phyloP scores from a whole-genome alignment of 2,113 vertebrate genomes.

The Pachyramphus minor region DNA sequence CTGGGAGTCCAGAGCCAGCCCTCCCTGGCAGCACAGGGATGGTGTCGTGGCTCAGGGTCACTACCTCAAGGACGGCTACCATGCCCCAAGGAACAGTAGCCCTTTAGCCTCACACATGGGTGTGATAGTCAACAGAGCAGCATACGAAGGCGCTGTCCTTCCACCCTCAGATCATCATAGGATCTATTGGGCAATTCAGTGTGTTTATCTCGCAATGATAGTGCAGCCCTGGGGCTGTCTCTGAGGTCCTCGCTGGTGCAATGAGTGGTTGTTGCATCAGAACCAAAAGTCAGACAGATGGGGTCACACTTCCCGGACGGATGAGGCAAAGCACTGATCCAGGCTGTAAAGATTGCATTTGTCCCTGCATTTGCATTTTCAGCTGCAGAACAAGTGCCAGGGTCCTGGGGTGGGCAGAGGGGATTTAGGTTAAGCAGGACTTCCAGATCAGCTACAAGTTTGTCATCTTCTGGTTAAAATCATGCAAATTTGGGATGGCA shows the following conservation, averaged over 20 bases:
- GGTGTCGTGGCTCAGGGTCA: neutral
- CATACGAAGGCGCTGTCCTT: neutral
- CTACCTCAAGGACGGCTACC: neutral
- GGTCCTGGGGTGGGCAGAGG: neutral
- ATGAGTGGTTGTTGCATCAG: neutral
- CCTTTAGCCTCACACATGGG: neutral
- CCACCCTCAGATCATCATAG: neutral
- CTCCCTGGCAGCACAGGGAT: fast-evolving
- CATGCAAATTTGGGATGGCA: neutral
- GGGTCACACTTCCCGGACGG: fast-evolving
- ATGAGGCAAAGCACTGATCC: neutral
- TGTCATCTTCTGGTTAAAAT: neutral
- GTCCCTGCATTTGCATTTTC: neutral
- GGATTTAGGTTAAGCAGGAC: neutral
- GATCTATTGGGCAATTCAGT: neutral
- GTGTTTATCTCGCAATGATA: neutral
- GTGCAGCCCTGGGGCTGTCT: neutral
- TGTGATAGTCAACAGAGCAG: neutral
- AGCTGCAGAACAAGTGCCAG: neutral
- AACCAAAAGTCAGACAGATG: neutral
- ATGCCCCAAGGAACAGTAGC: neutral
- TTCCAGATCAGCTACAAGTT: neutral
- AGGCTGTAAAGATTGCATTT: neutral
- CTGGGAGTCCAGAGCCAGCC: neutral
- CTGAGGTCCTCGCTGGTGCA: neutral